Base-by-base conservation (phyloP, 2,888 invertebrate species). In the Philhelius pedissequus region DNA sequence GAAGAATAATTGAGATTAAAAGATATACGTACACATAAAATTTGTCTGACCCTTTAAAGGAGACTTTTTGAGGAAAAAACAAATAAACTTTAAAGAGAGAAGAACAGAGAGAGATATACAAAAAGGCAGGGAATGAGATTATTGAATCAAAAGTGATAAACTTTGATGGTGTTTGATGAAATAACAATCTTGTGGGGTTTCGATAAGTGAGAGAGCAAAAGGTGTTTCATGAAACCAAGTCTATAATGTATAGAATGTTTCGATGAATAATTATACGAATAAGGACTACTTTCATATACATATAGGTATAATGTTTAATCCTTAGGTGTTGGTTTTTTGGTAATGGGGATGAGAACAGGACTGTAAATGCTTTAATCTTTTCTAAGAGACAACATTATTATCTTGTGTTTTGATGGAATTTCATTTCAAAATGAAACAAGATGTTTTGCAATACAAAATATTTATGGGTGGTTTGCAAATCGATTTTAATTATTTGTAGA, bases 1-100 rank as follows among this genome's bases (percentile, higher is more conserved):
- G 56, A 54, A 69, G 74, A 50, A 60, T 83, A 79, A 83, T 83
- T 74, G 45, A 79, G 69, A 79, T 83, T 79, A 75, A 79, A 83
- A 75, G 79, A 83, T 75, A 79, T 60, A 35, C 48, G n/a, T n/a
- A n/a, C n/a, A n/a, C n/a, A n/a, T n/a, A n/a, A n/a, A n/a, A n/a
- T n/a, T n/a, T n/a, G n/a, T n/a, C n/a, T n/a, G n/a, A n/a, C n/a
- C 50, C 66, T 68, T 69, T 75, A 35, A 27, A 18, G 9, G 22
- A 27, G 35, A 52, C 7, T 32, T 69, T 60, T 52, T 5, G 43
- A n/a, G 7, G 7, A 15, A 8, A 1, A 45, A 22, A 20, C 8
- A 50, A 27, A 25, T 0, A 50, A n/a, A 15, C 20, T 22, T 2
- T 0, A 32, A 9, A 9, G 7, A 54, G 6, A 32, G 22, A 30